phyloP scores from a whole-genome alignment of 1,140 invertebrate species.

The Maniola jurtina region DNA sequence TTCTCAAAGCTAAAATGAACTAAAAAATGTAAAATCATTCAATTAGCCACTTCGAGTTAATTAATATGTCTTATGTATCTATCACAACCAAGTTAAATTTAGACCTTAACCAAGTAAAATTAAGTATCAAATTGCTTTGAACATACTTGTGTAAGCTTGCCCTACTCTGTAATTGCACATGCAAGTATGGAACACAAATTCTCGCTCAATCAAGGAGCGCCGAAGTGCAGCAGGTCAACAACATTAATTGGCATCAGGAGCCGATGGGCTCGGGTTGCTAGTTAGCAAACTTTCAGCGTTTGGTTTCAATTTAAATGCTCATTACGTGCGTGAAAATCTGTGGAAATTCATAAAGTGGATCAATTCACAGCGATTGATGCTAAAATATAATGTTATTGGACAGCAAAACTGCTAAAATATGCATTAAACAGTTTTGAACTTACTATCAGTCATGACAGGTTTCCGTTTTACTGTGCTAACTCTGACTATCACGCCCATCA shows the following conservation, averaged over 20 bases:
- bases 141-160: background rate
- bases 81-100: background rate
- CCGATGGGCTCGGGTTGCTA: conserved; percentile 38
- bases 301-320: conserved; percentile 30
- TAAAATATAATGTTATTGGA: no score
- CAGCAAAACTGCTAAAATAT: no score
- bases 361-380: background rate
- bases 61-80: background rate
- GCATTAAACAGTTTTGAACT: no score
- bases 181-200: conserved; percentile 30
- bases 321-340: background rate
- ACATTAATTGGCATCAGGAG: conserved; percentile 44
- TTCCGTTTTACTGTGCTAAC: no score
- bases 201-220: conserved; percentile 38
- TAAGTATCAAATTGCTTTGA: conserved; percentile 1
- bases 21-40: background rate
- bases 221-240: conserved; percentile 42
- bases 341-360: background rate
- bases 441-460: no score
- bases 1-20: background rate
- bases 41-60: conserved; percentile 8
- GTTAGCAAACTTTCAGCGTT: conserved; percentile 37
- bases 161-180: conserved; percentile 13
- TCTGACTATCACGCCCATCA: no score
- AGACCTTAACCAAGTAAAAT: background rate